Evolutionary conservation across 2,113 vertebrate species (phyloP), one percentile per base, ranked within the genome.

Genomic region (Vireo altiloquus): DNA sequence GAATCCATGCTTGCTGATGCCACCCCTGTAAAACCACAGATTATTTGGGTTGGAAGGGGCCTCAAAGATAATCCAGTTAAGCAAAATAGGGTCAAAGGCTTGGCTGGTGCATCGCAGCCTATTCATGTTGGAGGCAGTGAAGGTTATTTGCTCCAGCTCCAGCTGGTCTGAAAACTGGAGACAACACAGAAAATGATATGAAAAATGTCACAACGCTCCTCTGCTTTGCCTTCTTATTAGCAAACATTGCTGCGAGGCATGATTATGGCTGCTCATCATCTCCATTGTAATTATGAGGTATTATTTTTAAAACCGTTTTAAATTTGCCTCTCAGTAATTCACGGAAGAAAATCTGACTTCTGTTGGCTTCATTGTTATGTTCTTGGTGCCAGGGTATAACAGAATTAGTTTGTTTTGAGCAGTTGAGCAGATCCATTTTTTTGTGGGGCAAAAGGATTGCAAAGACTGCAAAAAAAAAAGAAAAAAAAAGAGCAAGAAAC

Each of bases 21-120:
- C 6, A 4, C 23, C 28, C 1, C 3, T 28, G 5, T 0, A 7
- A n/a, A 49, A 35, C 17, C 37, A 10, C 1, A 1, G 66, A 27
- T 37, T 37, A 8, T 31, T 64, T 12, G 63, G 56, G 27, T 24
- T 25, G 49, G 53, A 68, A 68, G 11, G 31, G 39, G 49, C 7
- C 30, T 72, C 20, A 16, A n/a, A 57, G 27, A 13, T 4, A 18
- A 52, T 16, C 30, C 8, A 15, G 6, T 56, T 24, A 96, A 96
- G 27, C 63, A 64, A 84, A 88, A 53, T 16, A 53, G 83, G n/a
- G 82, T 59, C 39, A 52, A 13, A 89, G 33, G 53, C 47, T 90
- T 59, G 81, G 71, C 23, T 39, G n/a, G 60, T 11, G 23, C 21
- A 50, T 57, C 69, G 9, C 75, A 63, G 59, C 24, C 50, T 61